phyloP scores from a whole-genome alignment of 2,888 invertebrate genomes.

The Fissipunctia ypsillon region DNA sequence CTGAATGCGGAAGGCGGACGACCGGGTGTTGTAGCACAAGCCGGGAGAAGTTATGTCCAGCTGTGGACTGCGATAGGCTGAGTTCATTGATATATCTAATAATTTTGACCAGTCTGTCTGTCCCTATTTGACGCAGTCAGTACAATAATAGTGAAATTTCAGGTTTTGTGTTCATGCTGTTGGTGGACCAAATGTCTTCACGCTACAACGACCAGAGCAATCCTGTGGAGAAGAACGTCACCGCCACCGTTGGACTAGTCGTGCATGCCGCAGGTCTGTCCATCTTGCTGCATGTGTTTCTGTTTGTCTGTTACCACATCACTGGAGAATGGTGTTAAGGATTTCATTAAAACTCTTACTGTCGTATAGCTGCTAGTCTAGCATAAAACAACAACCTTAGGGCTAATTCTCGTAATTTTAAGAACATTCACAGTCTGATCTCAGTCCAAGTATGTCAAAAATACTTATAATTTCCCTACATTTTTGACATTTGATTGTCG shows the following conservation, averaged over 20 bases:
- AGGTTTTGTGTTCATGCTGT: conserved; percentile 99
- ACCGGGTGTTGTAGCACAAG: too few species aligned
- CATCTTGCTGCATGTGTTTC: not conserved
- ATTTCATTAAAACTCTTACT: not conserved
- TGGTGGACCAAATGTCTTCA: conserved; percentile 96
- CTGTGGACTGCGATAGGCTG: not conserved
- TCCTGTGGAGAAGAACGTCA: conserved; percentile 94
- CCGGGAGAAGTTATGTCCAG: too few species aligned
- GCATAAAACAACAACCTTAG: too few species aligned
- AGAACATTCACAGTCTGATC: too few species aligned
- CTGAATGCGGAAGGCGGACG: not conserved
- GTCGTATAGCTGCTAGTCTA: not conserved
- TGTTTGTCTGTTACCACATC: not conserved
- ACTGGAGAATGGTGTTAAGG: not conserved
- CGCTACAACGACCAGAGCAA: conserved; percentile 90
- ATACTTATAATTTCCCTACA: too few species aligned
- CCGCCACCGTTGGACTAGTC: conserved; percentile 98
- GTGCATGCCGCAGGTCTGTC: conserved; percentile 97
- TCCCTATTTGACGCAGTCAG: not conserved
- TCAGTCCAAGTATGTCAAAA: too few species aligned
- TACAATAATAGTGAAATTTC: conserved; percentile 53
- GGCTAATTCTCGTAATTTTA: too few species aligned
- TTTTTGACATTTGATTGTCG: too few species aligned
- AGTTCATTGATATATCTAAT: not conserved
- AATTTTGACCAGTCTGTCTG: not conserved